Base-by-base conservation (phyloP, 2,113 vertebrate genomes). In the Pterocles gutturalis region DNA sequence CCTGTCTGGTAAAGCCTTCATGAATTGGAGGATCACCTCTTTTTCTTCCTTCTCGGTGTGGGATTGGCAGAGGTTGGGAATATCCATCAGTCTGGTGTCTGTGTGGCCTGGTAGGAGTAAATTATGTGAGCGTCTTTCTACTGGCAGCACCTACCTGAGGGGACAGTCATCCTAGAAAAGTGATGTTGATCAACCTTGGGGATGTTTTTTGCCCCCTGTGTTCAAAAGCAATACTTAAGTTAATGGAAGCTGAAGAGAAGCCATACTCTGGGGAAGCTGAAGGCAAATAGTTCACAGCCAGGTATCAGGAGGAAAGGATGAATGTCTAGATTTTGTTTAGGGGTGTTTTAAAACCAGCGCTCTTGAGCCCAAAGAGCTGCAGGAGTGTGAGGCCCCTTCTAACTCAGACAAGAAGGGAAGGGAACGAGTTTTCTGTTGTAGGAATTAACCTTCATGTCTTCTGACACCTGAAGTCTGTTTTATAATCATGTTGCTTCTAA, bases 41-140 rank as follows among this genome's bases (percentile, higher is more conserved):
- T 48, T 62, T 61, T 48, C 43, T 83, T 58, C 17, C 17, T 60
- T 34, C n/a, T 72, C 0, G 0, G 0, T 70, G 9, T 31, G 73
- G 61, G 22, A 7, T 38, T 91, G 51, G 19, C 9, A 60, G 51
- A 38, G 46, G 10, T 28, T 87, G 43, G 28, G 15, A 46, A 5
- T 19, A 13, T 31, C 43, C 7, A 2, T 7, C 7, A 41, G 21
- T 60, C 48, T 65, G 10, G 16, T 41, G 24, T 49, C 31, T 62
- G 14, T 33, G 7, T 58, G 17, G 19, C 33, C 22, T 80, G 29
- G 43, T 48, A 64, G 61, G 11, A 73, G 28, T 69, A 43, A 71
- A 5, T 73, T 80, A 36, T 0, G 2, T 36, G 17, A 72, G 22
- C 22, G 7, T 55, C 78, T 66, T 46, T 78, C 24, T 86, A 2